Conservation (phyloP, 2,797 vertebrate species). For the Parauchenoglanis punctatus region DNA sequence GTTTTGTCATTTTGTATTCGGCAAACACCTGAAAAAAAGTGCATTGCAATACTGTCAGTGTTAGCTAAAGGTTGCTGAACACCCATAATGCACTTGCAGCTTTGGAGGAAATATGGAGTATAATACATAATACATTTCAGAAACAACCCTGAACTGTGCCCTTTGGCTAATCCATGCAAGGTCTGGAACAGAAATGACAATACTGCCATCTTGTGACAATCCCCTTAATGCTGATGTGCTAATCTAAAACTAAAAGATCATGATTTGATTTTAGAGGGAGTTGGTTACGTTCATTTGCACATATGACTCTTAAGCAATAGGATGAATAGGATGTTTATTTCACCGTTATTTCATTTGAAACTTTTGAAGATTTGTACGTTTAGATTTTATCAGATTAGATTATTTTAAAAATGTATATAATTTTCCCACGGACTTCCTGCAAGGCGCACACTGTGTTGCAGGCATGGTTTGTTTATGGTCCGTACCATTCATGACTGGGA, state of each 20-base stretch:
- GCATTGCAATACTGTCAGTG: neutral
- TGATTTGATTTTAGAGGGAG: neutral
- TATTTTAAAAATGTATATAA: neutral
- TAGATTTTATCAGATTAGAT: neutral
- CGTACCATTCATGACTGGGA: neutral
- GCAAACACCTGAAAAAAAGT: too few species aligned
- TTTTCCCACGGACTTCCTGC: neutral
- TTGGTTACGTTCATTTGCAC: neutral
- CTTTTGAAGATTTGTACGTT: neutral
- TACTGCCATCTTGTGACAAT: conserved; percentile 35
- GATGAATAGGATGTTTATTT: neutral
- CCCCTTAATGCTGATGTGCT: neutral
- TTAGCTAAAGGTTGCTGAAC: neutral
- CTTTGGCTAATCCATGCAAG: too few species aligned
- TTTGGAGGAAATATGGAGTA: neutral
- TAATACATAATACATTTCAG: neutral
- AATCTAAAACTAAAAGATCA: neutral
- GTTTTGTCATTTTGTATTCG: neutral
- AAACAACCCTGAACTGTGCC: neutral
- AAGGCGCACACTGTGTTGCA: neutral
- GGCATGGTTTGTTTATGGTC: neutral
- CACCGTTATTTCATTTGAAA: neutral
- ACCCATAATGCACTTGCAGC: neutral
- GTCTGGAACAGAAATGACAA: neutral
- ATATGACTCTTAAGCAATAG: too few species aligned